Evolutionary conservation across 2,888 invertebrate species (phyloP), one percentile per base, ranked within the genome.

Genomic region (Eugnorisma glareosa): DNA sequence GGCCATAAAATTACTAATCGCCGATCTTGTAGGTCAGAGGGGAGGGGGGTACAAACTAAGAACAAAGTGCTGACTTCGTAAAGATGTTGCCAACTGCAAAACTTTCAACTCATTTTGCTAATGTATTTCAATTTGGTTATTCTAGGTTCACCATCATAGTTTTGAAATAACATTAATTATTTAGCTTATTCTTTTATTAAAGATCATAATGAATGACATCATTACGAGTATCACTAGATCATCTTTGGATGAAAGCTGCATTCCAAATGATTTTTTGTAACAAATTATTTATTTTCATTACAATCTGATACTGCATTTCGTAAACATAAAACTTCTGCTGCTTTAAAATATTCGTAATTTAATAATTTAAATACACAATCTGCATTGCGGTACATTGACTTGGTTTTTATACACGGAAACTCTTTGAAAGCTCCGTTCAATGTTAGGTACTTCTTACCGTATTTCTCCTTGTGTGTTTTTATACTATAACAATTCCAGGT

Each of bases 1-100:
- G 54, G 37, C 75, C 79, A 75, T 86, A 86, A 79, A 82, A 77
- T 77, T 71, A 79, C 75, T 85, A 83, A 83, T 83, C 68, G 73
- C 57, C 68, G 45, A 82, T 77, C 67, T 75, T 73, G 73, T 73
- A 72, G 79, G 75, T 73, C 75, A 74, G 71, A 68, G 63, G 51
- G 69, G 37, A 40, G 54, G 68, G 68, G 35, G 40, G 54, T 48
- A 77, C 75, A 72, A 83, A 86, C 75, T 79, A 54, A 66, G 66
- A 57, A 76, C 64, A 69, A 85, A 85, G 66, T 83, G 83, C 83
- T 73, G 76, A n/a, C 74, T 48, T 59, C 40, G 71, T 69, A 54
- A 76, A 70, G 70, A 83, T 71, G 69, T 85, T 77, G 77, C 77
- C 77, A 75, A 83, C 73, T 75, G 71, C 70, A 79, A 86, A 61